Conservation (phyloP, 2,113 vertebrate species). For the Caranx ignobilis region DNA sequence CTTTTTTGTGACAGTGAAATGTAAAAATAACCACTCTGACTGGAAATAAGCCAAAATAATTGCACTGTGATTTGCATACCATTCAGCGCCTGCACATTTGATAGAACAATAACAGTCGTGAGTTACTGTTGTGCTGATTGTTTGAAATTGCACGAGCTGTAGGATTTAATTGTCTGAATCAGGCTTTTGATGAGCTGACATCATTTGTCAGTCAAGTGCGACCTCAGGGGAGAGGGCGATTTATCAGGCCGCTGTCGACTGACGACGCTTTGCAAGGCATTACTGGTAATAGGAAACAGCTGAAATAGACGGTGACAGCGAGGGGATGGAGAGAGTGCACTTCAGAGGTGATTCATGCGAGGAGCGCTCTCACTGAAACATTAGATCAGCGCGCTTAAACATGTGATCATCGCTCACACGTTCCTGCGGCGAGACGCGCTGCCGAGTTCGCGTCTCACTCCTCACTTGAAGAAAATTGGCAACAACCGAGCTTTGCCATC, state of each 20-base stretch:
- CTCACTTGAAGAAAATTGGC: background rate
- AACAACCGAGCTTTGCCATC: background rate
- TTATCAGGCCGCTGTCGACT: conserved; percentile 11
- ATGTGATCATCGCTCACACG: conserved; percentile 7
- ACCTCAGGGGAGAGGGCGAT: conserved; percentile 20
- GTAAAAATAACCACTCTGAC: too few relatives aligned
- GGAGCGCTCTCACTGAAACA: conserved; percentile 14
- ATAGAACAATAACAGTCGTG: background rate
- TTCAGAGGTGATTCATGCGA: conserved; percentile 47
- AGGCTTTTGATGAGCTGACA: conserved; percentile 27
- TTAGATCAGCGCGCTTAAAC: conserved; percentile 6
- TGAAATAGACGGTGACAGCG: conserved; percentile 32
- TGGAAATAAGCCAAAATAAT: too few relatives aligned
- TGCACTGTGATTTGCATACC: too few relatives aligned
- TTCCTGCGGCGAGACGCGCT: background rate
- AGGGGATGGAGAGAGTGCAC: conserved; percentile 22
- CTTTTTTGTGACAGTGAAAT: too few relatives aligned
- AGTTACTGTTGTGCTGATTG: background rate
- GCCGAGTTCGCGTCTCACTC: conserved; percentile 1
- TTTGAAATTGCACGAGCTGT: conserved; percentile 11
- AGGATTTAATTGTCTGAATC: conserved; percentile 11
- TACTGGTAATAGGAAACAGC: conserved; percentile 31
- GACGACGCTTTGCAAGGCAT: conserved; percentile 28
- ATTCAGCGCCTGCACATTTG: too few relatives aligned
- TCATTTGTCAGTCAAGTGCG: conserved; percentile 40